Percentiles rank a stretch among this genome's conserved stretches.
Conservation (phyloP, 1,140 invertebrate species). For the Drosophila mojavensis region DNA sequence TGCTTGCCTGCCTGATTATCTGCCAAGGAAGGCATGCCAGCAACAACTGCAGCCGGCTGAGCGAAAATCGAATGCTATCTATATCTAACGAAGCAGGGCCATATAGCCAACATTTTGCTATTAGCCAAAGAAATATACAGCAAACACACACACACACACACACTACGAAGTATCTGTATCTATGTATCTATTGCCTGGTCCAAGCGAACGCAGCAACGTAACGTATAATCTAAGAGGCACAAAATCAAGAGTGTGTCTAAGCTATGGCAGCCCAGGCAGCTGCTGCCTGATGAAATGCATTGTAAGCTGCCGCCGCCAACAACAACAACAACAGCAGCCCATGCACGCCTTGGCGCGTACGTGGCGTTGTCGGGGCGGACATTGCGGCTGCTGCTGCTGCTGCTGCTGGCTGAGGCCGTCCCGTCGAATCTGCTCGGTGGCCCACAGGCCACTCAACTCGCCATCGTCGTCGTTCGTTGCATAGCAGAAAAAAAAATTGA, state of each 20-base stretch:
- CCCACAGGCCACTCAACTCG: constrained; percentile 74
- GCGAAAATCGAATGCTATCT: constrained; percentile 80
- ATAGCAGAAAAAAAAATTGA: constrained; percentile 13
- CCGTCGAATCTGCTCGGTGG: constrained; percentile 51
- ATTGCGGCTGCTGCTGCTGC: constrained; percentile 43
- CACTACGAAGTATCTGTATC: constrained; percentile 45
- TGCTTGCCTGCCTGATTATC: constrained; percentile 74
- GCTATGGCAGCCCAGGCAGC: constrained; percentile 55
- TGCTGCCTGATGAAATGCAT: constrained; percentile 76
- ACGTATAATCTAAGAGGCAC: constrained; percentile 75
- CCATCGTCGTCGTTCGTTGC: constrained; percentile 34
- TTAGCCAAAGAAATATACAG: constrained; percentile 75
- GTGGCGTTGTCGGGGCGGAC: constrained; percentile 68
- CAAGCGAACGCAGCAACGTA: constrained; percentile 72
- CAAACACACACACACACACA: constrained; percentile 35
- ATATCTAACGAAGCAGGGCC: constrained; percentile 80
- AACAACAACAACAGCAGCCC: constrained; percentile 33
- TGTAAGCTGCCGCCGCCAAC: constrained; percentile 60
- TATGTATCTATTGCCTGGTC: constrained; percentile 62
- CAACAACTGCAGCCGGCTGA: constrained; percentile 68
- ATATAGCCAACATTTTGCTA: constrained; percentile 81
- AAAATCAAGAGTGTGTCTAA: constrained; percentile 81
- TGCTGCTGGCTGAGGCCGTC: constrained; percentile 49
- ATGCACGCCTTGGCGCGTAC: constrained; percentile 69
- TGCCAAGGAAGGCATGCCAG: constrained; percentile 77